phyloP scores from a whole-genome alignment of 2,797 vertebrate genomes.

The Odontamblyopus lacepedii region DNA sequence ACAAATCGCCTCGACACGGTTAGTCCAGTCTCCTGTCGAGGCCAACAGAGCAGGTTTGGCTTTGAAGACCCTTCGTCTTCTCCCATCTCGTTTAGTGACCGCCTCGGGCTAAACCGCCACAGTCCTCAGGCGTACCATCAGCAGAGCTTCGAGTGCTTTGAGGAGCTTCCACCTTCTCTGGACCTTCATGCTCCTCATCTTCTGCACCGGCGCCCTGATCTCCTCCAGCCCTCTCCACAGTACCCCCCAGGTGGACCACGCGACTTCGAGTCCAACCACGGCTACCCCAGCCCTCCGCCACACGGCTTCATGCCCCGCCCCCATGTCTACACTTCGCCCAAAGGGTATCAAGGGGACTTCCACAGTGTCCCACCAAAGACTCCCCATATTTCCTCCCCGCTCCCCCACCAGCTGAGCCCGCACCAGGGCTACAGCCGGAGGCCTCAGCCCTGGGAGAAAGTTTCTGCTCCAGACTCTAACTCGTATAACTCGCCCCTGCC shows the following conservation, averaged over 20 bases:
- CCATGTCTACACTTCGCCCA: conserved; percentile 70
- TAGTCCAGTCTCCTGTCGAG: conserved; percentile 44
- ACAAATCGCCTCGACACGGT: conserved; percentile 13
- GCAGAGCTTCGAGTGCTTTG: conserved; percentile 78
- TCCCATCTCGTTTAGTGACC: conserved; percentile 14
- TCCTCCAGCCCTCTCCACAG: conserved; percentile 31
- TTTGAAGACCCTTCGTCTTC: neutral
- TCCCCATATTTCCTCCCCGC: conserved; percentile 68
- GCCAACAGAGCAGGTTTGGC: conserved; percentile 58
- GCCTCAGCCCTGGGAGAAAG: conserved; percentile 81
- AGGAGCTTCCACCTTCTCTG: conserved; percentile 75
- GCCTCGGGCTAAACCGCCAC: conserved; percentile 40
- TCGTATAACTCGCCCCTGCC: conserved; percentile 82
- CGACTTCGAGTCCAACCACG: conserved; percentile 61
- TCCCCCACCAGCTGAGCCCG: conserved; percentile 59
- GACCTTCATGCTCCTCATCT: conserved; percentile 59
- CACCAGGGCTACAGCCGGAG: conserved; percentile 70
- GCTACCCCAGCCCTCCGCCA: conserved; percentile 79
- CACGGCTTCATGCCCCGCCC: conserved; percentile 75
- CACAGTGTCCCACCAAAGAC: conserved; percentile 45
- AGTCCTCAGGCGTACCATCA: conserved; percentile 40
- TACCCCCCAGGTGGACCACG: conserved; percentile 67
- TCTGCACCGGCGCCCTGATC: conserved; percentile 32
- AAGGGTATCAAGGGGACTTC: conserved; percentile 80
- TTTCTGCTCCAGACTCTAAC: conserved; percentile 78